A percentile compares a stretch with the other conserved stretches of the same genome.
These are phyloP conservation scores for Anneissia japonica DNA, from an alignment of 35 echinoderm and acorn worm species.

Conservation along the genomic window DNA sequence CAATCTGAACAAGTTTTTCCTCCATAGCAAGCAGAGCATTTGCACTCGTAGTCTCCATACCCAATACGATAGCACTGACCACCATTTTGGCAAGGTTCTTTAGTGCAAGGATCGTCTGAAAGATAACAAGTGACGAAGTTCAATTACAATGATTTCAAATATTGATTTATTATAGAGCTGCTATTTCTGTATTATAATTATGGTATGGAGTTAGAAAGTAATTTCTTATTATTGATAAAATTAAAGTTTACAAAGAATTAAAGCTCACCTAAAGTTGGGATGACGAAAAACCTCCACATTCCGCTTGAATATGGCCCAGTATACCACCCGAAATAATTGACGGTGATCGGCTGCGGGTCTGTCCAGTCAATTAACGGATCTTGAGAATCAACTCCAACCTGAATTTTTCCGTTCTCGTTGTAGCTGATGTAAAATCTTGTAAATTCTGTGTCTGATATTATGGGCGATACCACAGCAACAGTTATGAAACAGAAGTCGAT, in stretches of 20 bases:
- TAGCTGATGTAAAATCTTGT: conserved; percentile 8
- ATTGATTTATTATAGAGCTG: too few relatives aligned
- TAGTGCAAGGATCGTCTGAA: neutral
- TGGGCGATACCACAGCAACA: neutral
- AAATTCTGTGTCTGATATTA: conserved; percentile 13
- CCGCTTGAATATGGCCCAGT: neutral
- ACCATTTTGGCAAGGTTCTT: neutral
- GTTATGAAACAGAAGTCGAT: neutral
- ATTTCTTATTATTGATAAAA: too few relatives aligned
- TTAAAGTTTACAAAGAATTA: too few relatives aligned
- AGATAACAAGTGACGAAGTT: neutral
- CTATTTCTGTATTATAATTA: too few relatives aligned
- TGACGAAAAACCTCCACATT: conserved; percentile 25
- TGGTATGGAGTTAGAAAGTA: too few relatives aligned
- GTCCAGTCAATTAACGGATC: conserved; percentile 2
- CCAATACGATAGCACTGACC: neutral
- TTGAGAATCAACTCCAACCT: neutral
- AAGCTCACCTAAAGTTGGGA: neutral
- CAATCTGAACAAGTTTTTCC: neutral
- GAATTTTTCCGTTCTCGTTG: neutral
- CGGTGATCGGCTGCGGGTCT: neutral
- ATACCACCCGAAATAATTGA: conserved; percentile 5
- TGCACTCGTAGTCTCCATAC: neutral
- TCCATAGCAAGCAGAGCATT: neutral
- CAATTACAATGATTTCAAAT: too few relatives aligned